These are phyloP conservation scores for Spisula subtruncata DNA, from an alignment of 2,888 invertebrate genomes.

Conservation along the genomic window DNA sequence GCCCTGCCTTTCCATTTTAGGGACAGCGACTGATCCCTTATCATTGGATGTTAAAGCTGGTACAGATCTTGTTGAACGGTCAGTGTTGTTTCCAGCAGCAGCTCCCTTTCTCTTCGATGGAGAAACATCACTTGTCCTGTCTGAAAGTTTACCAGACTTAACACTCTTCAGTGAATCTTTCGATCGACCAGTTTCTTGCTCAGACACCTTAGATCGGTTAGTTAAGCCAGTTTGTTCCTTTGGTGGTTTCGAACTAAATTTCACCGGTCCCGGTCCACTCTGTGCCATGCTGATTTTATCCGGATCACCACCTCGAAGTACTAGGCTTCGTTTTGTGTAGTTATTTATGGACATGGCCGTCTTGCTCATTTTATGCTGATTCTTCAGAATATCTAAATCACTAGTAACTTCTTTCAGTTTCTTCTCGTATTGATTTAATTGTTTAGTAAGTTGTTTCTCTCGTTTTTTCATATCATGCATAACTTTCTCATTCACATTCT, in stretches of 20 bases:
- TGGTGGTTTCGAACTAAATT: slow-evolving; percentile 36
- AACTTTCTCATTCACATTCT: slow-evolving; percentile 62
- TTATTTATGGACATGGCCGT: slow-evolving; percentile 69
- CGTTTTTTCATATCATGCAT: slow-evolving; percentile 52
- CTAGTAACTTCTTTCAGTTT: slow-evolving; percentile 58
- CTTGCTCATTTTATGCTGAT: slow-evolving; percentile 69
- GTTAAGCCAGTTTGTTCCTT: slow-evolving; percentile 33
- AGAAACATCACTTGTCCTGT: slow-evolving; percentile 23
- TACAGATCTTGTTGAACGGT: not conserved
- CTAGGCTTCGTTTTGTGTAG: slow-evolving; percentile 52
- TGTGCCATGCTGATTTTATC: slow-evolving; percentile 56
- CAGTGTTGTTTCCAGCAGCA: not conserved
- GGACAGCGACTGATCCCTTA: slow-evolving; percentile 14
- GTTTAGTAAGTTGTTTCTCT: slow-evolving; percentile 52
- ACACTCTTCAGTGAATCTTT: not conserved
- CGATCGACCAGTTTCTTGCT: slow-evolving; percentile 15
- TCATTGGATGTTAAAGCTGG: slow-evolving; percentile 1
- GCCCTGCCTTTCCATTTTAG: slow-evolving; percentile 7
- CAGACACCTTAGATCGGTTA: slow-evolving; percentile 41
- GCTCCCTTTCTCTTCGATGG: not conserved
- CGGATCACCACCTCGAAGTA: slow-evolving; percentile 20
- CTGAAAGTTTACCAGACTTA: slow-evolving; percentile 27
- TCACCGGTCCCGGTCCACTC: slow-evolving; percentile 59
- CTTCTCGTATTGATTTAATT: slow-evolving; percentile 56
- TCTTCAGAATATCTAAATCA: slow-evolving; percentile 61